Evolutionary conservation across 2,888 invertebrate species (phyloP), one percentile per base, ranked within the genome.

Genomic region (Dynastes maya): DNA sequence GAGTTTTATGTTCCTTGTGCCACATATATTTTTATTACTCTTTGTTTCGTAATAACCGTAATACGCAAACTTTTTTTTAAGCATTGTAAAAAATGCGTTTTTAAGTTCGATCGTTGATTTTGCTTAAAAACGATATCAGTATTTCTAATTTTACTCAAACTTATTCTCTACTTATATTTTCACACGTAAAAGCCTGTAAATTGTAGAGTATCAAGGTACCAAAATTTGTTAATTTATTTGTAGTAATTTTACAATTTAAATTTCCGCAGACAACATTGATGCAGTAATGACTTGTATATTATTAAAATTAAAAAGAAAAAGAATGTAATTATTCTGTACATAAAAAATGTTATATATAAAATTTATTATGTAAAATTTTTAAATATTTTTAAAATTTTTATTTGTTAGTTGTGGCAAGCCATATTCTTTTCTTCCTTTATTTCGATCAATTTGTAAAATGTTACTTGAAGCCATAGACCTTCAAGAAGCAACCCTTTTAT

Each of bases 1-100:
- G 83, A 83, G 83, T 85, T 84, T 85, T 84, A 85, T 86, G 87
- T 87, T 87, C 86, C 87, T 87, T 85, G 87, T 86, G 87, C 87
- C 86, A 87, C 84, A 85, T 78, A 78, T 77, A 72, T 78, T 80
- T 80, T 71, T 61, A 70, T 55, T 71, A 58, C 63, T 37, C 71
- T 32, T 71, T 53, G 65, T 76, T 77, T 45, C 40, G 68, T 77
- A 77, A 77, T 55, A 77, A 55, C n/a, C 29, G 27, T 77, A 68
- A 77, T 45, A 16, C 40, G 22, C 55, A 75, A 65, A n/a, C 22
- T 49, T 53, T 65, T 64, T 32, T 65, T 76, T 61, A 55, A n/a
- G 16, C 58, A 32, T 75, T 64, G 29, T 27, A 32, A 27, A 64
- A 64, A 27, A 75, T 49, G 65, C 51, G 37, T 32, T 49, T 75